phyloP scores from a whole-genome alignment of 2,113 vertebrate species.

The Astur gentilis region DNA sequence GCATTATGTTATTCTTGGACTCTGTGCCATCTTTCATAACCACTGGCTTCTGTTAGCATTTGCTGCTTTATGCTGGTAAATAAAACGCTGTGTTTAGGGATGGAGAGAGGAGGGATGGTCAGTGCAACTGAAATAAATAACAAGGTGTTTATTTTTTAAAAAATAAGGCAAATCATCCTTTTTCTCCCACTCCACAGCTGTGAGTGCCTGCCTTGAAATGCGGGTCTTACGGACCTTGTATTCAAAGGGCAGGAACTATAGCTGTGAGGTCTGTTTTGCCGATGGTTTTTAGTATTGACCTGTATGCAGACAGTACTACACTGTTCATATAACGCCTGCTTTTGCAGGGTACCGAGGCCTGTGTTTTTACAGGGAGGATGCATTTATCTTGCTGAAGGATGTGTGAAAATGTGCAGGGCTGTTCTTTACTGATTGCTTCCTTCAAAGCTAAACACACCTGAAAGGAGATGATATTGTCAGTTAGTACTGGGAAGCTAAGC shows the following conservation, averaged over 20 bases:
- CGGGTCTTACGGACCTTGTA: not conserved
- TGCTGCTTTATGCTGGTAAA: not conserved
- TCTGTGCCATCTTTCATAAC: not conserved
- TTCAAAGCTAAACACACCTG: not conserved
- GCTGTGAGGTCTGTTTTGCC: not conserved
- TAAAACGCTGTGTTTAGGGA: not conserved
- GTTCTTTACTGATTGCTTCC: not conserved
- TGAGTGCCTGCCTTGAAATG: not conserved
- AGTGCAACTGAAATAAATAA: not conserved
- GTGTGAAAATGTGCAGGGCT: not conserved
- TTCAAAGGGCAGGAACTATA: not conserved
- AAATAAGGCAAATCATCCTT: not conserved
- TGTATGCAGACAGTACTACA: not conserved
- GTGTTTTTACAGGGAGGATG: not conserved
- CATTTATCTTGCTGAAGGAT: not conserved
- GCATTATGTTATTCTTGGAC: not conserved
- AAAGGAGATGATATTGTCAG: not conserved
- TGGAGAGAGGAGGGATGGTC: not conserved
- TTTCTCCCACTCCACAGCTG: not conserved
- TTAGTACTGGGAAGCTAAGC: not conserved
- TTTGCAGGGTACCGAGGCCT: not conserved
- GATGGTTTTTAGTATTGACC: not conserved
- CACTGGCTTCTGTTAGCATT: not conserved
- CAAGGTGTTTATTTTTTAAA: not conserved
- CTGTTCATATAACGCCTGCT: not conserved